phyloP scores from a whole-genome alignment of 2,113 vertebrate species.

The Oophaga pumilio region DNA sequence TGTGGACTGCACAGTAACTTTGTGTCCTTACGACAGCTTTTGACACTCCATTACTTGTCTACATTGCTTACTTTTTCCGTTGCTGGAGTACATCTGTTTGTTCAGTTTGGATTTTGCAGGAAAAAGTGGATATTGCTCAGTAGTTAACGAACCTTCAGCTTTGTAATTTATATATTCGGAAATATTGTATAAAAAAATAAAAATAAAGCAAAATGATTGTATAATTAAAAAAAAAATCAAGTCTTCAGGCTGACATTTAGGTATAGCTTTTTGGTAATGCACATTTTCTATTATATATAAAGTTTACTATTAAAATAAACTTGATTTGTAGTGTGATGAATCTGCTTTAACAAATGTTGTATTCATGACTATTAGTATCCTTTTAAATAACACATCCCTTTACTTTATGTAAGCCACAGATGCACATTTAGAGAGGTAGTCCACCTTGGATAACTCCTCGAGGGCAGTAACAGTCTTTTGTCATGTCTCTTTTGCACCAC shows the following conservation, averaged over 20 bases:
- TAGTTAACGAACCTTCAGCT: background rate
- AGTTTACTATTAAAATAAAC: background rate
- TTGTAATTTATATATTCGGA: conserved; percentile 30
- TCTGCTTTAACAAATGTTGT: background rate
- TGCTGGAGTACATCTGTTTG: background rate
- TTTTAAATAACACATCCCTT: background rate
- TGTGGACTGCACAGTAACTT: conserved; percentile 35
- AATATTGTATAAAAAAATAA: background rate
- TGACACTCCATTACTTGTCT: conserved; percentile 28
- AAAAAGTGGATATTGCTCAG: conserved; percentile 16
- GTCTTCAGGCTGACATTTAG: background rate
- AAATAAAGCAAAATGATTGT: conserved; percentile 10
- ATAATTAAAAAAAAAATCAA: background rate
- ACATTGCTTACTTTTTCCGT: background rate
- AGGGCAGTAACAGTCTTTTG: background rate
- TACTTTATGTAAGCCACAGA: background rate
- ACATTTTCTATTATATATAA: background rate
- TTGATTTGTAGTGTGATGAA: background rate
- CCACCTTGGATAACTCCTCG: background rate
- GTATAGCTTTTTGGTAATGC: background rate
- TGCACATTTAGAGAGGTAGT: background rate
- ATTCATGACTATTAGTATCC: background rate
- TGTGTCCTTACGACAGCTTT: conserved; percentile 15
- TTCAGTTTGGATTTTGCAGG: background rate
- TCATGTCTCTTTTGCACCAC: background rate